Conservation (phyloP, 2,888 invertebrate species). For the Phalera bucephala region DNA sequence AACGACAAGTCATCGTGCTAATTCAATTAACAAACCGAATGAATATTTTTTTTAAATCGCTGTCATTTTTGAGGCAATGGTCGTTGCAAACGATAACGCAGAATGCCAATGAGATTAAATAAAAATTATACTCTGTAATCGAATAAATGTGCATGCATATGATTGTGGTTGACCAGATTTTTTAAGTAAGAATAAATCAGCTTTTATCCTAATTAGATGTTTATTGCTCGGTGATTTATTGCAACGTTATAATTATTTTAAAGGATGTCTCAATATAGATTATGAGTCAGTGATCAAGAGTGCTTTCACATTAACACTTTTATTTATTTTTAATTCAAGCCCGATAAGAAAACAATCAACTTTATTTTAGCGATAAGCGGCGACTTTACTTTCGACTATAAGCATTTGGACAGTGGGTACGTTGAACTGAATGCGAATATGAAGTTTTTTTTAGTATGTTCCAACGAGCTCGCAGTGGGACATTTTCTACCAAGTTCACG, state of each 20-base stretch:
- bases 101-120: constrained; percentile 29
- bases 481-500: too few species aligned
- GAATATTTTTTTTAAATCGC: not conserved
- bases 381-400: too few species aligned
- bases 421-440: too few species aligned
- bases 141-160: constrained; percentile 16
- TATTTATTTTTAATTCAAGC: too few species aligned
- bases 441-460: too few species aligned
- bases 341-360: too few species aligned
- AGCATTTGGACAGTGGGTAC: too few species aligned
- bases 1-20: not conserved
- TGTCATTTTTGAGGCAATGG: constrained; percentile 11
- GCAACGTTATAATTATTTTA: constrained; percentile 31
- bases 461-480: too few species aligned
- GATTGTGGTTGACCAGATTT: constrained; percentile 14
- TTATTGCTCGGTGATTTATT: constrained; percentile 39
- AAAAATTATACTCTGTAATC: constrained; percentile 25
- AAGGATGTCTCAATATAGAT: constrained; percentile 31
- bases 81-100: constrained; percentile 19
- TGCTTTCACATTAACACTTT: too few species aligned
- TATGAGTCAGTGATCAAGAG: too few species aligned
- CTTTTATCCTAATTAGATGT: constrained; percentile 35
- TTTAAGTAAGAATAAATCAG: constrained; percentile 28
- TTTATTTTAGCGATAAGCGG: too few species aligned
- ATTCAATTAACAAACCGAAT: not conserved